Conservation (phyloP, 2,888 invertebrate genomes). For the Dynastes hyllus region DNA sequence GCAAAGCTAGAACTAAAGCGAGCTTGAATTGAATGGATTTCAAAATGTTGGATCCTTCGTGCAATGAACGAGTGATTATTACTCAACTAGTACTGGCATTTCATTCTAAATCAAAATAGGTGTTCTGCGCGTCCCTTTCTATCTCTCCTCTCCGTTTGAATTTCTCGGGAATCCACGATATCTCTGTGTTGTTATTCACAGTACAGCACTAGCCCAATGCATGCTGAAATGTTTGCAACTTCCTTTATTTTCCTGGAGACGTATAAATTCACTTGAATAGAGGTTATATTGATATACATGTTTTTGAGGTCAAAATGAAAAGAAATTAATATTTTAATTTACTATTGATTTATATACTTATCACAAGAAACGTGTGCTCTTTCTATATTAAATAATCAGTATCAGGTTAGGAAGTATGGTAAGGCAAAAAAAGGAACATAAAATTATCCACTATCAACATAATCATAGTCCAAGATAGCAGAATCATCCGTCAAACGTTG, state of each 20-base stretch:
- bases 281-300: no score
- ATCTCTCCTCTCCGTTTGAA: neutral
- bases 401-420: no score
- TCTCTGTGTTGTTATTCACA: neutral
- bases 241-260: neutral
- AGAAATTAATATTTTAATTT: no score
- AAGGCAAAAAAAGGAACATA: no score
- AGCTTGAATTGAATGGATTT: constrained; percentile 6
- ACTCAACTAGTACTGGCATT: neutral
- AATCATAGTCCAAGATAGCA: no score
- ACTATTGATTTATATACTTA: no score
- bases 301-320: no score
- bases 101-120: constrained; percentile 16
- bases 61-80: constrained; percentile 25
- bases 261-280: neutral
- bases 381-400: no score
- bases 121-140: neutral
- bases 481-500: no score
- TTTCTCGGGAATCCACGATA: neutral
- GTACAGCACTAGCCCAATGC: neutral
- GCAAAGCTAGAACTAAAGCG: neutral
- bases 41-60: constrained; percentile 9
- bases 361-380: no score
- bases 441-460: no score
- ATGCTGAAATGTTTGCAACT: neutral